Percentiles rank a stretch among this genome's conserved stretches.
Evolutionary conservation across 92 coral and sea anemone genomes (phyloP).

Genomic region (Paragorgia papillata): DNA sequence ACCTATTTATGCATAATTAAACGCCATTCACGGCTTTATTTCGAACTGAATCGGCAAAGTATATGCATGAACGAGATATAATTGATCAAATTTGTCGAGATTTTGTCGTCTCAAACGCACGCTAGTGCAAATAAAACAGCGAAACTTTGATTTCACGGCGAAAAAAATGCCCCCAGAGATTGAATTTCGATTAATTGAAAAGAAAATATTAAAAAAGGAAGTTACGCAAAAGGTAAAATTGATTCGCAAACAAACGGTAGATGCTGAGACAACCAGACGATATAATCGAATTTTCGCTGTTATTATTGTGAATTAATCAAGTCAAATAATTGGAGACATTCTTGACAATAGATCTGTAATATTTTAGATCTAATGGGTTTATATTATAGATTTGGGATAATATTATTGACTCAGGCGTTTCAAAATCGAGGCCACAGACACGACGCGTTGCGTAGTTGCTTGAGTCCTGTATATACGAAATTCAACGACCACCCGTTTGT

Average conservation of each 20-base stretch:
- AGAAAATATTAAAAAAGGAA: too few species aligned
- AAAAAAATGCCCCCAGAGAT: too few species aligned
- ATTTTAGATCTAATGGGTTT: conserved; percentile 21
- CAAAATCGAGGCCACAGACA: neutral
- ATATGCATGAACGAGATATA: too few species aligned
- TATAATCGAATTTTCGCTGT: conserved; percentile 14
- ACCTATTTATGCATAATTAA: neutral
- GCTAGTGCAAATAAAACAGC: too few species aligned
- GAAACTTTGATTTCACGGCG: too few species aligned
- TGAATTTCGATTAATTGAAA: too few species aligned
- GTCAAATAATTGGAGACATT: conserved; percentile 6
- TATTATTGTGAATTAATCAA: conserved; percentile 22
- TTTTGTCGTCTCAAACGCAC: neutral
- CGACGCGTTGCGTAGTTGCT: too few species aligned
- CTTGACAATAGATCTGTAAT: neutral
- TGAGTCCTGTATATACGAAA: neutral
- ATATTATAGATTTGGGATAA: neutral
- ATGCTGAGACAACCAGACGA: neutral
- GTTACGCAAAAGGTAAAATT: neutral
- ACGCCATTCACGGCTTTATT: too few species aligned
- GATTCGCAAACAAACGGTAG: neutral
- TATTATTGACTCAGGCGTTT: neutral
- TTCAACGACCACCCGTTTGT: neutral
- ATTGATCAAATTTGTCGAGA: neutral
- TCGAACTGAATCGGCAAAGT: too few species aligned